Percentiles rank a stretch among this genome's conserved stretches.
These are phyloP conservation scores for Pogonus chalceus DNA, from an alignment of 1,140 invertebrate species.

Conservation along the genomic window DNA sequence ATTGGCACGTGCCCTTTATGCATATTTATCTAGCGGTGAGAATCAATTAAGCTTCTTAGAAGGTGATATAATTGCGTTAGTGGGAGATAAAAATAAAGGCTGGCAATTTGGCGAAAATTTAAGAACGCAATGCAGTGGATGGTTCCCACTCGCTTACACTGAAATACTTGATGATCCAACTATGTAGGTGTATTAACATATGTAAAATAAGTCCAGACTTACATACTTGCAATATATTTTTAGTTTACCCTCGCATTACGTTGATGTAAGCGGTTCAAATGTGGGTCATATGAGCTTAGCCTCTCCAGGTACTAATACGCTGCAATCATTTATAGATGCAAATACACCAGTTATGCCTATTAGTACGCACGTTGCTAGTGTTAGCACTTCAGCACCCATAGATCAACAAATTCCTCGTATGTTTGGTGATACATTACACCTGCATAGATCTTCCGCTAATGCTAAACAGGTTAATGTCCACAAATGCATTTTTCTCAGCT, in stretches of 20 bases:
- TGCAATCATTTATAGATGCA: too few species aligned
- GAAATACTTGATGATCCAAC: slow-evolving; percentile 52
- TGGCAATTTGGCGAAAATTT: slow-evolving; percentile 94
- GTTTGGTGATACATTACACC: slow-evolving; percentile 46
- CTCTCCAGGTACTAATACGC: slow-evolving; percentile 1
- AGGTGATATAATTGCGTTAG: slow-evolving; percentile 77
- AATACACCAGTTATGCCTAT: slow-evolving; percentile 34
- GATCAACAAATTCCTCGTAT: slow-evolving; percentile 40
- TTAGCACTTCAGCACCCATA: slow-evolving; percentile 41
- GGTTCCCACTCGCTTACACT: slow-evolving; percentile 90
- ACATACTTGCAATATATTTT: slow-evolving; percentile 15
- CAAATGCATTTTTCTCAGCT: slow-evolving; percentile 3
- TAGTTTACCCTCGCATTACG: slow-evolving; percentile 27
- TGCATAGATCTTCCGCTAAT: slow-evolving; percentile 35
- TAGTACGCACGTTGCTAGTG: slow-evolving; percentile 39
- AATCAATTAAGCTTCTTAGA: slow-evolving; percentile 88
- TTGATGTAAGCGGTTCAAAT: slow-evolving; percentile 18
- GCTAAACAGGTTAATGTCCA: slow-evolving; percentile 36
- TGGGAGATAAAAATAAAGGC: slow-evolving; percentile 84
- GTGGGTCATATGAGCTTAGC: not conserved
- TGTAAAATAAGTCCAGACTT: too few species aligned
- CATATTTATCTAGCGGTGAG: slow-evolving; percentile 81
- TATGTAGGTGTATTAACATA: slow-evolving; percentile 34
- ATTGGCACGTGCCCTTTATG: slow-evolving; percentile 74
- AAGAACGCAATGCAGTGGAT: slow-evolving; percentile 78